Conservation (phyloP, 92 coral and sea anemone genomes). For the Actinostola sp. region DNA sequence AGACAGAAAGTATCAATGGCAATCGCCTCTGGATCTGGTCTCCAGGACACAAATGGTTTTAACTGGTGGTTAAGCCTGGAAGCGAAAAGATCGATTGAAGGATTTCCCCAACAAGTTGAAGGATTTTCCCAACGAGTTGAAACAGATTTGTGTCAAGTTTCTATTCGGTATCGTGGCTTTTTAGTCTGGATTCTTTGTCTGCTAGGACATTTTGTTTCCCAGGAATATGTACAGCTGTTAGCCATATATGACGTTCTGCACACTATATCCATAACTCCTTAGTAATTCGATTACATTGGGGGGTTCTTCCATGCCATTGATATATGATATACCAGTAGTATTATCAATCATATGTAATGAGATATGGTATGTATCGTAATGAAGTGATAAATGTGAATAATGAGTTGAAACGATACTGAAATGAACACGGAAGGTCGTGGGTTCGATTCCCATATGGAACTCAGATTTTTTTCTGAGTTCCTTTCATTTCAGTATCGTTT, state of each 20-base stretch:
- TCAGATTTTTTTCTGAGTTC: no score
- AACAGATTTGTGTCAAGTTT: conserved; percentile 34
- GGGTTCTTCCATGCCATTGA: conserved; percentile 53
- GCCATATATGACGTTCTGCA: conserved; percentile 30
- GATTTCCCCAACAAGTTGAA: conserved; percentile 18
- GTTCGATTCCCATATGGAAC: no score
- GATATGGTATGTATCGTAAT: conserved; percentile 41
- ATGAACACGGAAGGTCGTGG: no score
- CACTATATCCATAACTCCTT: conserved; percentile 60
- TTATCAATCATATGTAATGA: conserved; percentile 50
- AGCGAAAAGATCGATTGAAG: conserved; percentile 56
- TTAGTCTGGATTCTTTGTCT: conserved; percentile 48
- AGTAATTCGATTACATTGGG: conserved; percentile 37
- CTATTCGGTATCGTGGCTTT: conserved; percentile 48
- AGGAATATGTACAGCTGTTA: conserved; percentile 62
- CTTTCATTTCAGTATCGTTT: no score
- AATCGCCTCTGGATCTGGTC: conserved; percentile 65
- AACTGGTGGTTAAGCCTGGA: conserved; percentile 52
- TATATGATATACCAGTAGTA: conserved; percentile 45
- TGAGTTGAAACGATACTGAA: no score
- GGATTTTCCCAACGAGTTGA: no score
- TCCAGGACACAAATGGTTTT: conserved; percentile 53
- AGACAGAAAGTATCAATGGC: conserved; percentile 60
- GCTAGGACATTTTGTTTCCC: conserved; percentile 59
- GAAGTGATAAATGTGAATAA: conserved; percentile 46